Percentiles rank a stretch among this genome's conserved stretches.
Conservation (phyloP, 1,140 invertebrate genomes). For the Sarcophaga bullata region DNA sequence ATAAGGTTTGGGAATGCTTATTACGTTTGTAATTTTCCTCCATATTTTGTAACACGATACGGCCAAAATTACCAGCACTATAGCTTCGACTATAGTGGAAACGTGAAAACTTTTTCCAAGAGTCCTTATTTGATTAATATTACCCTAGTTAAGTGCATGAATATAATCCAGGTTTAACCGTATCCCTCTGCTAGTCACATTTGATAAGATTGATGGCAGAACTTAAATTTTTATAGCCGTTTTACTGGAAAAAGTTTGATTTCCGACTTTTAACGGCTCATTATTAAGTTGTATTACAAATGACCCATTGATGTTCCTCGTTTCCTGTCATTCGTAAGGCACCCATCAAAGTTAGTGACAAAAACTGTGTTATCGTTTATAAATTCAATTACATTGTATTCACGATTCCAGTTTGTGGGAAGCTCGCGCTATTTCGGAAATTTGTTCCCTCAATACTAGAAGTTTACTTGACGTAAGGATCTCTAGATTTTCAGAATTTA, state of each 20-base stretch:
- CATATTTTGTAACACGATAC: background rate
- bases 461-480: slow-evolving; percentile 2
- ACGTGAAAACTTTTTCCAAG: too few relatives aligned
- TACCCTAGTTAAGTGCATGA: too few relatives aligned
- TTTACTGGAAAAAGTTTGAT: too few relatives aligned
- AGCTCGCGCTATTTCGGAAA: too few relatives aligned
- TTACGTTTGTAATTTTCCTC: background rate
- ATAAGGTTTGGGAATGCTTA: background rate
- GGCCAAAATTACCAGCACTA: background rate
- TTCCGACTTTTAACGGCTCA: too few relatives aligned
- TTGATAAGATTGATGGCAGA: background rate
- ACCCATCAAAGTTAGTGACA: slow-evolving; percentile 46
- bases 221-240: background rate
- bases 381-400: slow-evolving; percentile 52
- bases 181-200: slow-evolving; percentile 41
- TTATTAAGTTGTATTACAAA: background rate
- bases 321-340: slow-evolving; percentile 44
- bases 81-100: too few relatives aligned
- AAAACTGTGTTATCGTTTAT: slow-evolving; percentile 48
- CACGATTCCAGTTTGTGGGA: background rate
- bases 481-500: background rate
- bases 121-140: too few relatives aligned
- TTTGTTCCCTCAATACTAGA: slow-evolving; percentile 1
- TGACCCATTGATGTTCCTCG: background rate
- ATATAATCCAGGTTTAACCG: too few relatives aligned